Conservation (phyloP, 2,888 invertebrate genomes). For the Lottia gigantea region DNA sequence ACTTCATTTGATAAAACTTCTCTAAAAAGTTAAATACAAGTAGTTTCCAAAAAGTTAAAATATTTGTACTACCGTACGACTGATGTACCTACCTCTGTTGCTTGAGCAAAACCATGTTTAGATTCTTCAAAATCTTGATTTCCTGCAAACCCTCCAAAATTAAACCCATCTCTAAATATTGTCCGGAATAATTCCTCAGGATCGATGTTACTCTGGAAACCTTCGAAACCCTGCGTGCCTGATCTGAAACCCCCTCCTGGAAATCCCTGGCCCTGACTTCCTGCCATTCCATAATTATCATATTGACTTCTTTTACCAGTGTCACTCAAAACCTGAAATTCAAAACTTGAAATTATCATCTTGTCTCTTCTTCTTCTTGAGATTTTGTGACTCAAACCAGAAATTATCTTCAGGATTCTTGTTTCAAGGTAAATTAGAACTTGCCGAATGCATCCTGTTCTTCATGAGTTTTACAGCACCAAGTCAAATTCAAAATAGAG, state of each 20-base stretch:
- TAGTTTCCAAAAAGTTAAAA: too few relatives aligned
- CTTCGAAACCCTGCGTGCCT: conserved; percentile 49
- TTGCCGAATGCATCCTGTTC: too few relatives aligned
- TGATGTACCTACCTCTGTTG: conserved; percentile 80
- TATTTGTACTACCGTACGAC: too few relatives aligned
- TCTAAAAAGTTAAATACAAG: too few relatives aligned
- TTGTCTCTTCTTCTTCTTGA: too few relatives aligned
- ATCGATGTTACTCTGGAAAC: conserved; percentile 74
- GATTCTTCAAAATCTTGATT: conserved; percentile 89
- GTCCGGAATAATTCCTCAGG: conserved; percentile 96
- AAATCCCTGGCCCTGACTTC: conserved; percentile 34
- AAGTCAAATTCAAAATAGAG: too few relatives aligned
- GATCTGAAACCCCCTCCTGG: conserved; percentile 30
- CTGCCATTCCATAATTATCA: conserved; percentile 86
- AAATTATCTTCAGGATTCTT: too few relatives aligned
- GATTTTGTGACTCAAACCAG: too few relatives aligned
- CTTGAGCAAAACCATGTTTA: conserved; percentile 88
- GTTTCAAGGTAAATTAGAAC: too few relatives aligned
- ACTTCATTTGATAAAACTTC: too few relatives aligned
- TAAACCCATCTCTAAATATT: conserved; percentile 78
- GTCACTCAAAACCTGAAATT: conserved; percentile 79
- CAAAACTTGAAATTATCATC: too few relatives aligned
- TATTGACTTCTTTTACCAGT: conserved; percentile 90
- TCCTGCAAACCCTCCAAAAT: conserved; percentile 59
- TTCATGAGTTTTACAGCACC: too few relatives aligned